Percentiles rank a stretch among this genome's conserved stretches.
phyloP scores from a whole-genome alignment of 2,113 vertebrate genomes.

The Thamnaconus septentrionalis region DNA sequence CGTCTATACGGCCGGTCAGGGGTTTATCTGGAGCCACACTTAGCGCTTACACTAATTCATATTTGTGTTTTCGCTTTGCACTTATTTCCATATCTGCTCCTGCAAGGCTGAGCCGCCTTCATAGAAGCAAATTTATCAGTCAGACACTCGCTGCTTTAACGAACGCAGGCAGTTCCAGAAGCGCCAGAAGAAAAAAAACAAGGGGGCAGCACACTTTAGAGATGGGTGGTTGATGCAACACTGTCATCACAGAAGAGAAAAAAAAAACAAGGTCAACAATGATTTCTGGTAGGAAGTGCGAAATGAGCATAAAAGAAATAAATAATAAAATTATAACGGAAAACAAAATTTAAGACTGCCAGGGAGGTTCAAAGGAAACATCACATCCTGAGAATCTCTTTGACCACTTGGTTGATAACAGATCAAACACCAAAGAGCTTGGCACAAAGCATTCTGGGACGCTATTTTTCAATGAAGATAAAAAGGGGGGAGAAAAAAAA shows the following conservation, averaged over 20 bases:
- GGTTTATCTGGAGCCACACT: constrained; percentile 71
- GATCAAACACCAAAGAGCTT: constrained; percentile 13
- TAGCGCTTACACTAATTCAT: constrained; percentile 70
- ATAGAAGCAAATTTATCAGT: constrained; percentile 52
- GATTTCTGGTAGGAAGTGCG: constrained; percentile 18
- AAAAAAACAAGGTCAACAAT: constrained; percentile 7
- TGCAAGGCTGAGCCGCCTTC: constrained; percentile 36
- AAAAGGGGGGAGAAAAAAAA: too few species aligned
- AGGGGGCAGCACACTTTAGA: neutral
- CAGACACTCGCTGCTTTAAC: constrained; percentile 41
- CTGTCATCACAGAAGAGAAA: constrained; percentile 4
- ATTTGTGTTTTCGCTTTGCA: constrained; percentile 61
- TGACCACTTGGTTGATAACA: constrained; percentile 5
- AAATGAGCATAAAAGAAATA: neutral
- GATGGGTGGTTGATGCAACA: constrained; percentile 28
- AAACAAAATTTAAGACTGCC: neutral
- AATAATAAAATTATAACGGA: neutral
- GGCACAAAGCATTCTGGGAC: neutral
- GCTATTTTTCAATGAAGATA: neutral
- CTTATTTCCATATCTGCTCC: constrained; percentile 66
- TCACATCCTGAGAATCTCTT: constrained; percentile 11
- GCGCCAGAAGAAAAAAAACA: neutral
- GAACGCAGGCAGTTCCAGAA: constrained; percentile 2
- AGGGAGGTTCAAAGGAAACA: constrained; percentile 14
- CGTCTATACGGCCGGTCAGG: constrained; percentile 68